Base-by-base conservation (phyloP, 2,797 vertebrate species). In the Rhyacichthys aspro region DNA sequence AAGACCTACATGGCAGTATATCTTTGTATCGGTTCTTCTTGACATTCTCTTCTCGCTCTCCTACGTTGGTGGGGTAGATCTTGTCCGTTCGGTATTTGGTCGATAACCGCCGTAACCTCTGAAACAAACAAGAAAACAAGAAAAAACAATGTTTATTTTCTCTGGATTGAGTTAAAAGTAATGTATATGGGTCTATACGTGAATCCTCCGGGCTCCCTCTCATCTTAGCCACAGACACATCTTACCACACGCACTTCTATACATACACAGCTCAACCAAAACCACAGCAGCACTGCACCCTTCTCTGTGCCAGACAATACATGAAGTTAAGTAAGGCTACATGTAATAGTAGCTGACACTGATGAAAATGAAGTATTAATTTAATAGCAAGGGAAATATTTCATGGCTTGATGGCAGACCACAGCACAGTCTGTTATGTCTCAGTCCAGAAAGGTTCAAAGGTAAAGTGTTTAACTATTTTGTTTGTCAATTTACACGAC, bases 1-100 rank as follows among this genome's bases (percentile, higher is more conserved):
- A 9, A 11, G 17, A 67, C 96, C 96, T 93, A 99, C 96, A 99
- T 59, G 97, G 96, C 76, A 99, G 89, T 83, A 99, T 99, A 84
- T 99, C 97, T 87, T 99, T 99, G 74, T 99, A 99, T 95, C 97
- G 89, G 89, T 99, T 99, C 93, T 98, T 99, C 90, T 98, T 98
- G 78, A 99, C 95, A 77, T 99, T 99, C 89, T 98, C 97, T 88
- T 99, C 97, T 86, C 90, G 93, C 89, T 99, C 97, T 72, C 97
- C 97, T 67, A 95, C 91, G 58, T 93, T 94, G 76, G 97, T 98
- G 69, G 97, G 95, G 81, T 96, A 99, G 84, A 98, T 99, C 90
- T 97, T 99, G 83, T 99, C 97, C 39, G 96, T 98, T 86, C 96
- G 94, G 80, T 99, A 99, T 88, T 98, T 99, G 50, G 96, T 97